A percentile compares a stretch with the other conserved stretches of the same genome.
phyloP scores from a whole-genome alignment of 2,888 invertebrate species.

The Myathropa florea region DNA sequence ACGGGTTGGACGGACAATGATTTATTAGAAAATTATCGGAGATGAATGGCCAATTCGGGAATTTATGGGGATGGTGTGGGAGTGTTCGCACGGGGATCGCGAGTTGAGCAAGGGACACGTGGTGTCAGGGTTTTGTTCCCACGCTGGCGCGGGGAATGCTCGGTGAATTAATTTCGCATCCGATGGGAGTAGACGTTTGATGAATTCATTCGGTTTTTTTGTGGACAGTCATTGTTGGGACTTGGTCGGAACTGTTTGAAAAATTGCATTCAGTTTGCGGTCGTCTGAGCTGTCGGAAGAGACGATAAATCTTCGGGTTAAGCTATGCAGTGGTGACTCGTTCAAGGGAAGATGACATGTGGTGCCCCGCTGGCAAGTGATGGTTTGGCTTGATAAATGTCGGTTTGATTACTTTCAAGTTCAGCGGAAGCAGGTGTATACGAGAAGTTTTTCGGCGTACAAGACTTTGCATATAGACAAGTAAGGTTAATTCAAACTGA shows the following conservation, averaged over 20 bases:
- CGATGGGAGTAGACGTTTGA: neutral
- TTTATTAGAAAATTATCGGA: conserved; percentile 60
- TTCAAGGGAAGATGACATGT: neutral
- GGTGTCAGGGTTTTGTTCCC: neutral
- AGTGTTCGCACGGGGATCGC: neutral
- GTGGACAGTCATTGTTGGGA: neutral
- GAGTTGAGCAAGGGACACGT: conserved; percentile 4
- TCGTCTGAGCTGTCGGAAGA: neutral
- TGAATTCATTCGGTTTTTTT: neutral
- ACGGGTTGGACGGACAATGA: conserved; percentile 61
- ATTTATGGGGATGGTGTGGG: neutral
- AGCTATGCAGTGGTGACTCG: neutral
- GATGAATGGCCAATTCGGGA: conserved; percentile 39
- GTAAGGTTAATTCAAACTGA: no score
- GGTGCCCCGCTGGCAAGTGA: neutral
- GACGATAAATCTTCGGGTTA: neutral
- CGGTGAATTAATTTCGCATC: neutral
- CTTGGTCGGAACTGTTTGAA: neutral
- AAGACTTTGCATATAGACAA: no score
- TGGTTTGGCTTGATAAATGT: no score
- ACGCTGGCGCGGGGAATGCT: neutral
- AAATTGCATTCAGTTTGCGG: neutral
- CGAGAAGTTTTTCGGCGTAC: no score
- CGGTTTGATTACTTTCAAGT: no score
- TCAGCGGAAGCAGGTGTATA: no score